Evolutionary conservation across 2,113 vertebrate genomes (phyloP).

Genomic region (Cairina moschata): DNA sequence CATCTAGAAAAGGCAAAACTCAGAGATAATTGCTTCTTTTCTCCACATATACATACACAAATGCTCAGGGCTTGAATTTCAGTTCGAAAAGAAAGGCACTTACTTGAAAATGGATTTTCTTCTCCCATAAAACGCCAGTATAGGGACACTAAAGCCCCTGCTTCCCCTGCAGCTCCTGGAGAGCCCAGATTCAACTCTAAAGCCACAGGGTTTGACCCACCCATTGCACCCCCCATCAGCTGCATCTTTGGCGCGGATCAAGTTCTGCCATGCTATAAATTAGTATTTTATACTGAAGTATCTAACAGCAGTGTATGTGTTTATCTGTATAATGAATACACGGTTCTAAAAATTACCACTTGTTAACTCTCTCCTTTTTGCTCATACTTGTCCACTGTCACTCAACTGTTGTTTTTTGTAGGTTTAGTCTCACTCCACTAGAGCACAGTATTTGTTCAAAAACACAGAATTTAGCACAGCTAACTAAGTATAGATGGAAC

Average conservation of each 20-base stretch:
- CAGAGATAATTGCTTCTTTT: neutral
- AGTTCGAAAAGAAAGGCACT: neutral
- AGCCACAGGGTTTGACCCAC: neutral
- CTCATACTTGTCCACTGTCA: neutral
- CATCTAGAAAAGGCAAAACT: neutral
- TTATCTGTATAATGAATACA: rapidly evolving
- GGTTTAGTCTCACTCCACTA: neutral
- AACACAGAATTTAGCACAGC: neutral
- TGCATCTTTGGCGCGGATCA: rapidly evolving
- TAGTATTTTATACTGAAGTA: rapidly evolving
- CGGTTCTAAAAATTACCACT: neutral
- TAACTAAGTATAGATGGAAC: neutral
- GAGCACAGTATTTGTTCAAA: neutral
- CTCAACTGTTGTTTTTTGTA: neutral
- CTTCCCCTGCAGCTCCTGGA: neutral
- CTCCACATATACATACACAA: neutral
- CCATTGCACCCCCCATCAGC: neutral
- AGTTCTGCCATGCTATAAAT: neutral
- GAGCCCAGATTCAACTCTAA: neutral
- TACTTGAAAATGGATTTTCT: rapidly evolving
- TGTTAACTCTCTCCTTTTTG: neutral
- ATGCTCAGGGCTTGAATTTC: neutral
- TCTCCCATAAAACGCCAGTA: rapidly evolving
- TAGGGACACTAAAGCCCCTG: neutral
- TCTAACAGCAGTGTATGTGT: rapidly evolving